Evolutionary conservation across 1,140 invertebrate species (phyloP).

Genomic region (Condylostylus longicornis): DNA sequence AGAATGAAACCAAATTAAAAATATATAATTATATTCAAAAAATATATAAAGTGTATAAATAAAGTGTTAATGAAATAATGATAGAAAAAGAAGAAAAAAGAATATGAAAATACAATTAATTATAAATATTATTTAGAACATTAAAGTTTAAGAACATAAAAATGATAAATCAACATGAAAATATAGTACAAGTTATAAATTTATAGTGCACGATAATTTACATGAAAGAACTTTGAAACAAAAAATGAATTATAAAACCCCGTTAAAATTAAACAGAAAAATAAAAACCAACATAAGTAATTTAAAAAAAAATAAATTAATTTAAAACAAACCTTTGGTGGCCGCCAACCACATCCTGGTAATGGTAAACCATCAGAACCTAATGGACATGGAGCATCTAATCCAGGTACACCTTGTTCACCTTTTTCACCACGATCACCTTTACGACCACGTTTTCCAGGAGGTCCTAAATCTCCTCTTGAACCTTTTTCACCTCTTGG

Average conservation of each 20-base stretch:
- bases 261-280: not conserved
- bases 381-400: slow-evolving; percentile 92
- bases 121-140: not conserved
- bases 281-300: not conserved
- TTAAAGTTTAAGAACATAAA: not conserved
- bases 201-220: not conserved
- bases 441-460: slow-evolving; percentile 76
- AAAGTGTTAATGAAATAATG: too few species aligned
- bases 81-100: too few species aligned
- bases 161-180: not conserved
- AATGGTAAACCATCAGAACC: slow-evolving; percentile 85
- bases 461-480: slow-evolving; percentile 68
- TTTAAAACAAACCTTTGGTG: slow-evolving; percentile 55
- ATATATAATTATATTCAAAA: too few species aligned
- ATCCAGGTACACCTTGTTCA: slow-evolving; percentile 78
- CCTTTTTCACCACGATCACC: slow-evolving; percentile 85
- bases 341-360: slow-evolving; percentile 86
- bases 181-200: not conserved
- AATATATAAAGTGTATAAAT: too few species aligned
- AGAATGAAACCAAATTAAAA: too few species aligned
- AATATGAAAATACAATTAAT: slow-evolving; percentile 3
- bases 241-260: not conserved
- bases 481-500: slow-evolving; percentile 64
- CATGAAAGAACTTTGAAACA: not conserved
- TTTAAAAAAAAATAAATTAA: not conserved